Conservation (phyloP, 1,140 invertebrate species). For the Gryllus bimaculatus region DNA sequence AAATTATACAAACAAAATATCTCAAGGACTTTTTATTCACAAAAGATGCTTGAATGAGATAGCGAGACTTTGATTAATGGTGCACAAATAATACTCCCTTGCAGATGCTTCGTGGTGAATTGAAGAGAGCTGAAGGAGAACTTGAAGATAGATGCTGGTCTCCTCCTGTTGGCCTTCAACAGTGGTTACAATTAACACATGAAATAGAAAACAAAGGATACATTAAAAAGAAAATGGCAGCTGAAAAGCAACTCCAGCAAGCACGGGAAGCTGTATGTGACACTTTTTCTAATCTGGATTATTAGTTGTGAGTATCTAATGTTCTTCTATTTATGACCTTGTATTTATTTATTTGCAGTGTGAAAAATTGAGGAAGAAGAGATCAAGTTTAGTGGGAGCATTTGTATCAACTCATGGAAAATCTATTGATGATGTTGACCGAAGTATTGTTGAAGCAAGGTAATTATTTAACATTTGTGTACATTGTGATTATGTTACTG, state of each 20-base stretch:
- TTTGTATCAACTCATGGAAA: slow-evolving; percentile 91
- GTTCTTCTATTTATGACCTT: neutral
- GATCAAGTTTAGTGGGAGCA: slow-evolving; percentile 84
- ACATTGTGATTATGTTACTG: no score
- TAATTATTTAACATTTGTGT: slow-evolving; percentile 24
- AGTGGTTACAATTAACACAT: slow-evolving; percentile 89
- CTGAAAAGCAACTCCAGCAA: slow-evolving; percentile 76
- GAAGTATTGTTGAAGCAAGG: slow-evolving; percentile 81
- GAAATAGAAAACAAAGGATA: slow-evolving; percentile 86
- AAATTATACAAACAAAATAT: no score
- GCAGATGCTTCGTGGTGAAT: slow-evolving; percentile 66
- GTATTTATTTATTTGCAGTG: slow-evolving; percentile 52
- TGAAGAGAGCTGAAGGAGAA: slow-evolving; percentile 78
- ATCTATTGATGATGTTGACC: slow-evolving; percentile 87
- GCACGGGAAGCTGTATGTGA: slow-evolving; percentile 75
- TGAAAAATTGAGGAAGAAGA: slow-evolving; percentile 84
- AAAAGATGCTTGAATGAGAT: no score
- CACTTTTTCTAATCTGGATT: neutral
- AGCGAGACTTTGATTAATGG: no score
- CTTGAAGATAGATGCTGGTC: slow-evolving; percentile 79
- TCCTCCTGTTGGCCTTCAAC: slow-evolving; percentile 75
- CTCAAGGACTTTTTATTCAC: no score
- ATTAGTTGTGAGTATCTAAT: neutral
- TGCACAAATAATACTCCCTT: no score
- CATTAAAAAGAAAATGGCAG: slow-evolving; percentile 71